phyloP scores from a whole-genome alignment of 2,797 vertebrate genomes.

The Ctenosaura bakeri region DNA sequence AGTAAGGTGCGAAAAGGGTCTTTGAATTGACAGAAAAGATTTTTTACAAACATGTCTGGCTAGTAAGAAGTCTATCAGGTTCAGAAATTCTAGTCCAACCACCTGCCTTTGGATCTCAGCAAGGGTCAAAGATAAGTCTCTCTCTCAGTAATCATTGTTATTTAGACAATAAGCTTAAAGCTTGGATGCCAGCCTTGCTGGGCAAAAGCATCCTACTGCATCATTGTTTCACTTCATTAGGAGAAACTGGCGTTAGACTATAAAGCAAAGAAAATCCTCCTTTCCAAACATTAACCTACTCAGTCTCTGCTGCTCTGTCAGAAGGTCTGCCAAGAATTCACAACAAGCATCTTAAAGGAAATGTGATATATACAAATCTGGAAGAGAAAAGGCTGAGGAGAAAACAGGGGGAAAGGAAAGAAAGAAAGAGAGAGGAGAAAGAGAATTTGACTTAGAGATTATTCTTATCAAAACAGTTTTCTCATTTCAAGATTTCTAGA shows the following conservation, averaged over 20 bases:
- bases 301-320: neutral
- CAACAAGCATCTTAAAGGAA: neutral
- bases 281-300: neutral
- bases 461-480: slow-evolving; percentile 10
- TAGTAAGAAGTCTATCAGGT: neutral
- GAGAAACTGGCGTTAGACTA: neutral
- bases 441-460: neutral
- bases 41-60: neutral
- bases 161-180: neutral
- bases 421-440: neutral
- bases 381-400: neutral
- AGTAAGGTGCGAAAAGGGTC: too few species aligned
- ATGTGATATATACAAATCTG: neutral
- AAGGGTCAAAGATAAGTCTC: neutral
- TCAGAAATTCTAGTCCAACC: neutral
- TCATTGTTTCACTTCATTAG: neutral
- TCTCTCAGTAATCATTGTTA: neutral
- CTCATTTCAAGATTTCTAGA: neutral
- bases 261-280: neutral
- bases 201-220: neutral
- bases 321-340: neutral
- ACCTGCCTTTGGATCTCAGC: neutral
- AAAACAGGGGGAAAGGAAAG: too few species aligned
- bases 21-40: neutral
- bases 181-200: neutral